Evolutionary conservation across 1,140 invertebrate species (phyloP).

Genomic region (Carposina sasakii): DNA sequence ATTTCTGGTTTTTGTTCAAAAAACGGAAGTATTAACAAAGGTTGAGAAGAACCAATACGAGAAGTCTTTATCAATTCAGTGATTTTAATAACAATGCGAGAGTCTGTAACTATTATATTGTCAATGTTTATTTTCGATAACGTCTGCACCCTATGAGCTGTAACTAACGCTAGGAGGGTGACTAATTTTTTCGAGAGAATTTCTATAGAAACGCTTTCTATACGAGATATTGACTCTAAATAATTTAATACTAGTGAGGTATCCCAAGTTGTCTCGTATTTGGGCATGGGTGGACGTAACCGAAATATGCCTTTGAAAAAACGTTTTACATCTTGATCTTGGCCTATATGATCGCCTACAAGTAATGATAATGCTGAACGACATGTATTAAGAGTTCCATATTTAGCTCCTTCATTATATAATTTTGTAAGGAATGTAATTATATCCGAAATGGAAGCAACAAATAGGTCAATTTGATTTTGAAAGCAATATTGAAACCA

Average conservation of each 20-base stretch:
- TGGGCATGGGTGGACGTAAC: slow-evolving; percentile 11
- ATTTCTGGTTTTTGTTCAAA: slow-evolving; percentile 8
- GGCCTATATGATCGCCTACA: background rate
- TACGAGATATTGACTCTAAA: background rate
- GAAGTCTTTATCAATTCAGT: slow-evolving; percentile 13
- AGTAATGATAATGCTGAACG: background rate
- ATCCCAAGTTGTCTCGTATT: slow-evolving; percentile 27
- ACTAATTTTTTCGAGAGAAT: background rate
- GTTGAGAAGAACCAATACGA: slow-evolving; percentile 6
- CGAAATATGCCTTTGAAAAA: slow-evolving; percentile 26
- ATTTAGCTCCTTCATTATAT: too few relatives aligned
- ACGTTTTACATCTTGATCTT: slow-evolving; percentile 17
- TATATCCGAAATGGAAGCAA: too few relatives aligned
- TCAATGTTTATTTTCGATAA: slow-evolving; percentile 1
- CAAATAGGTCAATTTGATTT: too few relatives aligned
- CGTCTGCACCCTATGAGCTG: slow-evolving; percentile 1
- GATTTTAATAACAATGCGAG: slow-evolving; percentile 8
- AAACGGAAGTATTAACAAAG: slow-evolving; percentile 8
- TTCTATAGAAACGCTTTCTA: background rate
- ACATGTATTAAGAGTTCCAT: background rate
- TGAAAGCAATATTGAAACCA: too few relatives aligned
- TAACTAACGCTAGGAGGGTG: background rate
- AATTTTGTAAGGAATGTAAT: too few relatives aligned
- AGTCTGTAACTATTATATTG: background rate
- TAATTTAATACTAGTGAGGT: slow-evolving; percentile 16